phyloP scores from a whole-genome alignment of 2,888 invertebrate genomes.

The Heliconius charithonia region DNA sequence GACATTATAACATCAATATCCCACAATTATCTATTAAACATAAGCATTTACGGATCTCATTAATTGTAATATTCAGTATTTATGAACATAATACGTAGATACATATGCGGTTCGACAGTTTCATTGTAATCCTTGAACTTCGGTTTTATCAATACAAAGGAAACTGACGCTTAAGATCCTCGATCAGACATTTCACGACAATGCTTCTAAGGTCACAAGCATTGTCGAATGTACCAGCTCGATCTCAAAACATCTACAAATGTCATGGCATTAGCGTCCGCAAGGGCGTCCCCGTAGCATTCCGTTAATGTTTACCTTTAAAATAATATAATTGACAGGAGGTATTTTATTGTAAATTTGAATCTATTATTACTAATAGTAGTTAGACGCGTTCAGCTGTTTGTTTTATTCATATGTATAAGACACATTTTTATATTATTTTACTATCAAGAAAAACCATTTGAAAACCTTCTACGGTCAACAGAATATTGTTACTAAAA shows the following conservation, averaged over 20 bases:
- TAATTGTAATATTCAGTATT: background rate
- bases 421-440: background rate
- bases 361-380: background rate
- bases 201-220: constrained; percentile 60
- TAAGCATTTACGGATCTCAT: background rate
- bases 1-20: constrained; percentile 26
- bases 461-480: background rate
- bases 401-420: background rate
- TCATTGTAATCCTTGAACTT: constrained; percentile 33
- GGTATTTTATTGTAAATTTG: background rate
- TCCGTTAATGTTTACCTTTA: constrained; percentile 34
- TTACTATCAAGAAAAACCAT: background rate
- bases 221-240: constrained; percentile 53
- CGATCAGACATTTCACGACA: constrained; percentile 64
- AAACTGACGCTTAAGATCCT: constrained; percentile 43
- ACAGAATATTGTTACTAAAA: too few species aligned
- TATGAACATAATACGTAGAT: background rate
- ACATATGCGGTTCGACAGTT: background rate
- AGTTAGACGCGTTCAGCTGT: background rate
- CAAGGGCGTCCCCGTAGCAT: constrained; percentile 63
- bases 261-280: constrained; percentile 67
- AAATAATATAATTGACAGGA: constrained; percentile 30
- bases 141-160: constrained; percentile 16
- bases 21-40: background rate
- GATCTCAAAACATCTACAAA: constrained; percentile 55